Evolutionary conservation across 2,888 invertebrate genomes (phyloP).

Genomic region (Euproctis similis): DNA sequence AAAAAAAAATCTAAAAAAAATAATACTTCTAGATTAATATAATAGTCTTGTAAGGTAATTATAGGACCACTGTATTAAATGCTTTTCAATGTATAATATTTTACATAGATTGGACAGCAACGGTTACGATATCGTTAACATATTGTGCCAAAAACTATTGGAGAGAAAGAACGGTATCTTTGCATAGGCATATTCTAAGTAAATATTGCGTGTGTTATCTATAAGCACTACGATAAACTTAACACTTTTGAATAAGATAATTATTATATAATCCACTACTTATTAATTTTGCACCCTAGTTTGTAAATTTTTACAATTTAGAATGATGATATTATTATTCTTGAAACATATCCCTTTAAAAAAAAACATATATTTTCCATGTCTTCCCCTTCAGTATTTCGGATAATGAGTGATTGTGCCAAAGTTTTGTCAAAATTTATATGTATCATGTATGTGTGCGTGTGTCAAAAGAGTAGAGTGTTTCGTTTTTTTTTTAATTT

Average conservation of each 20-base stretch:
- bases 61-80: slow-evolving; percentile 60
- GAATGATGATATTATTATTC: slow-evolving; percentile 42
- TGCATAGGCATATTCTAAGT: slow-evolving; percentile 18
- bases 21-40: slow-evolving; percentile 53
- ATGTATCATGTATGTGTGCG: slow-evolving; percentile 37
- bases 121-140: slow-evolving; percentile 48
- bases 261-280: slow-evolving; percentile 45
- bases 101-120: slow-evolving; percentile 36
- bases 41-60: slow-evolving; percentile 59
- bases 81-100: slow-evolving; percentile 46
- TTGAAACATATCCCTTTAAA: slow-evolving; percentile 62
- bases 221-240: slow-evolving; percentile 18
- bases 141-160: slow-evolving; percentile 56
- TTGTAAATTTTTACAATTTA: slow-evolving; percentile 54
- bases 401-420: slow-evolving; percentile 61
- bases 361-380: slow-evolving; percentile 53
- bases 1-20: slow-evolving; percentile 60
- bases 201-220: slow-evolving; percentile 12
- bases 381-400: slow-evolving; percentile 72
- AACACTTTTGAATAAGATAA: slow-evolving; percentile 23
- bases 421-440: slow-evolving; percentile 56
- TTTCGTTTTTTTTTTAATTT: slow-evolving; percentile 36
- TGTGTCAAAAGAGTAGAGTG: too few relatives aligned
- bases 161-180: slow-evolving; percentile 21
- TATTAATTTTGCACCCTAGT: slow-evolving; percentile 67